Evolutionary conservation across 2,888 invertebrate genomes (phyloP), one percentile per base, ranked within the genome.

Genomic region (Thecophora atra): DNA sequence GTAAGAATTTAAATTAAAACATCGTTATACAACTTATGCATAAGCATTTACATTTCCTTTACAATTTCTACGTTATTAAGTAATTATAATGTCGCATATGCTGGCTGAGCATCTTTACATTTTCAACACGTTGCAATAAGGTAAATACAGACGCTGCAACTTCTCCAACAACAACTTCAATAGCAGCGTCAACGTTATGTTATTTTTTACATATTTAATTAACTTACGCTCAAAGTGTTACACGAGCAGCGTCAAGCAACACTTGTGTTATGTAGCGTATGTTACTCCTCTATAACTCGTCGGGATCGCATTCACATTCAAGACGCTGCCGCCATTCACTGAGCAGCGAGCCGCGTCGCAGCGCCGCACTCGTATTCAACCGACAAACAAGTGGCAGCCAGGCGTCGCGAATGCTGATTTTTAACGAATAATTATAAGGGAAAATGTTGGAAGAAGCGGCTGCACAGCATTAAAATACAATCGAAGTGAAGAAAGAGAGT

Each of bases 1-100:
- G 69, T 56, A 75, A 74, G 68, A 73, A 74, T 72, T 75, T 75
- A 76, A 77, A 76, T 77, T 75, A 77, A 77, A 68, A 73, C 76
- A 75, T 77, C 47, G n/a, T 47, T 47, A 78, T 75, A 76, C 77
- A 72, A 73, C 74, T 75, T 11, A 11, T 2, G 11, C 3, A 37
- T 37, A 8, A 8, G 62, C 62, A 63, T 51, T 21, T 52, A 30
- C 62, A 19, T 24, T 70, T 51, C 70, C 62, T n/a, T n/a, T 72
- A 54, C 58, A 30, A 69, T 58, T 58, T 64, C 44, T 73, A n/a
- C 62, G 51, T 63, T 70, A 63, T 63, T 63, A 70, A 63, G 63
- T 63, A 70, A 70, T 70, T 70, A 69, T 70, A 63, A 70, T 52
- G 65, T 42, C 56, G 58, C 65, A 58, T 71, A 52, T 37, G 62